Evolutionary conservation across 1,140 invertebrate genomes (phyloP).

Genomic region (Argopecten irradians): DNA sequence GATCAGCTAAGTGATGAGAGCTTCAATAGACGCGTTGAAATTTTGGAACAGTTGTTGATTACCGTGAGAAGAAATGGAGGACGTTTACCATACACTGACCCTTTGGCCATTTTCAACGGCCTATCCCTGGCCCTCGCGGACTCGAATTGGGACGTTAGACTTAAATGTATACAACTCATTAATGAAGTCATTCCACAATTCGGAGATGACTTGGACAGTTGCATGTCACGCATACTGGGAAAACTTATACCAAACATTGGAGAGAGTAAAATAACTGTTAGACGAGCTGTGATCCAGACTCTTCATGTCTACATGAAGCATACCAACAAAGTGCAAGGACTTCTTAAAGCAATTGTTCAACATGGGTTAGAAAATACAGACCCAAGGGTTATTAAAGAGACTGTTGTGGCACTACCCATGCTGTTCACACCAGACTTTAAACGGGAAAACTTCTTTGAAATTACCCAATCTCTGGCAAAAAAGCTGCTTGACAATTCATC

Average conservation of each 20-base stretch:
- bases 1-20: slow-evolving; percentile 72
- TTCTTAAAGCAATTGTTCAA: slow-evolving; percentile 70
- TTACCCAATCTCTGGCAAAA: slow-evolving; percentile 73
- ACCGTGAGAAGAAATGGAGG: slow-evolving; percentile 73
- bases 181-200: slow-evolving; percentile 74
- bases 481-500: slow-evolving; percentile 68
- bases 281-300: slow-evolving; percentile 73
- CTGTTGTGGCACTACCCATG: slow-evolving; percentile 73
- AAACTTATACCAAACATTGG: slow-evolving; percentile 75
- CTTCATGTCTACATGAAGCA: slow-evolving; percentile 76
- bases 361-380: slow-evolving; percentile 73
- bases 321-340: slow-evolving; percentile 65
- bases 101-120: slow-evolving; percentile 71
- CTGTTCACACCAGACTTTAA: slow-evolving; percentile 75
- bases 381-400: slow-evolving; percentile 70
- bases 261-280: slow-evolving; percentile 72
- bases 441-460: slow-evolving; percentile 70
- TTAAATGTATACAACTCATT: slow-evolving; percentile 75
- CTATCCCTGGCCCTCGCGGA: slow-evolving; percentile 70
- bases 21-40: slow-evolving; percentile 72
- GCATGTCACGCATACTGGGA: slow-evolving; percentile 72
- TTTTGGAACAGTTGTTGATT: slow-evolving; percentile 72
- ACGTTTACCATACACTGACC: slow-evolving; percentile 72
- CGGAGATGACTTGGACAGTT: slow-evolving; percentile 72
- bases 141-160: slow-evolving; percentile 73